Evolutionary conservation across 64 coral and sea anemone genomes (phyloP).

Genomic region (Montipora sp.): DNA sequence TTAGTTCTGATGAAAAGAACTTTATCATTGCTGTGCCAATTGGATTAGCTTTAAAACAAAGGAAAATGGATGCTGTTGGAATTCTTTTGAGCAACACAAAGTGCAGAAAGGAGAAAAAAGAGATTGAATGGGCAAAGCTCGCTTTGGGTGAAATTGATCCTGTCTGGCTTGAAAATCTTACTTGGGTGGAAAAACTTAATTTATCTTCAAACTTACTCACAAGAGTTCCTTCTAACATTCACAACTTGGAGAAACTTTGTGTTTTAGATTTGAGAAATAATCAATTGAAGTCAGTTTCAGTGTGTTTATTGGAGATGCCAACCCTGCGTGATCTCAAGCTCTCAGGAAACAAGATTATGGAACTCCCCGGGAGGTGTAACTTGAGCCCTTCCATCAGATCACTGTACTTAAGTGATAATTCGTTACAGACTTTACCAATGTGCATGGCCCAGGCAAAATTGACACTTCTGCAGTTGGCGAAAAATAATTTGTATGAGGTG

Average conservation of each 20-base stretch:
- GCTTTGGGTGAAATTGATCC: conserved; percentile 75
- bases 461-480: conserved; percentile 66
- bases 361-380: conserved; percentile 71
- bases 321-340: conserved; percentile 76
- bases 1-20: conserved; percentile 32
- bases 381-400: conserved; percentile 78
- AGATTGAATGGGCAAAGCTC: conserved; percentile 82
- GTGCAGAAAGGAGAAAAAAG: conserved; percentile 52
- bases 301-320: conserved; percentile 68
- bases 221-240: conserved; percentile 69
- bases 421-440: conserved; percentile 60
- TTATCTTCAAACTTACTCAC: conserved; percentile 77
- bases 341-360: conserved; percentile 74
- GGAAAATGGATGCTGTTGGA: conserved; percentile 58
- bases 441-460: conserved; percentile 77
- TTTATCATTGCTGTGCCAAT: conserved; percentile 81
- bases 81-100: conserved; percentile 72
- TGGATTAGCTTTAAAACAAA: conserved; percentile 65
- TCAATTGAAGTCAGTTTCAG: conserved; percentile 72
- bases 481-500: conserved; percentile 90
- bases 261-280: conserved; percentile 81
- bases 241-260: conserved; percentile 73
- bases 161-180: conserved; percentile 70
- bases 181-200: conserved; percentile 75
- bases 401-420: conserved; percentile 82